Evolutionary conservation across 2,888 invertebrate genomes (phyloP).

Genomic region (Plebejus melissa): DNA sequence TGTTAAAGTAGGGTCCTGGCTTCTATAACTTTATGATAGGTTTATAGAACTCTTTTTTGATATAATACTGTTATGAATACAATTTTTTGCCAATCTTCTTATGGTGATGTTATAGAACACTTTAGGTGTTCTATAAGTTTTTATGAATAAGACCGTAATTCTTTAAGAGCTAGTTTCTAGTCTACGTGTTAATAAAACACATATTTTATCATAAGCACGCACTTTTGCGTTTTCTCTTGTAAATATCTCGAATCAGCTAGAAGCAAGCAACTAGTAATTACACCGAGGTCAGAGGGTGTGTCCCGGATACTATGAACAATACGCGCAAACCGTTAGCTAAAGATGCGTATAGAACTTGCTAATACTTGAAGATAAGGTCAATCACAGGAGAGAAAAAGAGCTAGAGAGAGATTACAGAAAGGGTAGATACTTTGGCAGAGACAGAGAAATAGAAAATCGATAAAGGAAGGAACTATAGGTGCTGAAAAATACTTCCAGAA

Average conservation of each 20-base stretch:
- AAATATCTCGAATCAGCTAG: not conserved
- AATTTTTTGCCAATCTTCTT: too few relatives aligned
- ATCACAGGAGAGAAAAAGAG: not conserved
- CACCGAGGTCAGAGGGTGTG: conserved; percentile 5
- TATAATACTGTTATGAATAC: too few relatives aligned
- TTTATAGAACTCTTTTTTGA: too few relatives aligned
- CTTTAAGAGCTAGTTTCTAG: not conserved
- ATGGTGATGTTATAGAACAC: too few relatives aligned
- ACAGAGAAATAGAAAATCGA: too few relatives aligned
- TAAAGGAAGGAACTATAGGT: too few relatives aligned
- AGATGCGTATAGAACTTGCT: conserved; percentile 16
- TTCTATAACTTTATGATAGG: too few relatives aligned
- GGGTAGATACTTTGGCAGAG: too few relatives aligned
- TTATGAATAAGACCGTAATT: too few relatives aligned
- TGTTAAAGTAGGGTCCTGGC: too few relatives aligned
- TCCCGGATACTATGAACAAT: conserved; percentile 16
- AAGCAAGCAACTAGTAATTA: not conserved
- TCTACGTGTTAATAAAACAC: not conserved
- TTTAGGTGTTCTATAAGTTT: too few relatives aligned
- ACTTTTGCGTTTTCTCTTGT: conserved; percentile 9
- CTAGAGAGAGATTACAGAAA: not conserved
- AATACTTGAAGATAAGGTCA: not conserved
- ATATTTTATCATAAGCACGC: not conserved
- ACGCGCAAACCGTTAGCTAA: conserved; percentile 10
- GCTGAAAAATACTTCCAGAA: too few relatives aligned